Conservation (phyloP, 2,888 invertebrate genomes). For the Cryptus viduatorius region DNA sequence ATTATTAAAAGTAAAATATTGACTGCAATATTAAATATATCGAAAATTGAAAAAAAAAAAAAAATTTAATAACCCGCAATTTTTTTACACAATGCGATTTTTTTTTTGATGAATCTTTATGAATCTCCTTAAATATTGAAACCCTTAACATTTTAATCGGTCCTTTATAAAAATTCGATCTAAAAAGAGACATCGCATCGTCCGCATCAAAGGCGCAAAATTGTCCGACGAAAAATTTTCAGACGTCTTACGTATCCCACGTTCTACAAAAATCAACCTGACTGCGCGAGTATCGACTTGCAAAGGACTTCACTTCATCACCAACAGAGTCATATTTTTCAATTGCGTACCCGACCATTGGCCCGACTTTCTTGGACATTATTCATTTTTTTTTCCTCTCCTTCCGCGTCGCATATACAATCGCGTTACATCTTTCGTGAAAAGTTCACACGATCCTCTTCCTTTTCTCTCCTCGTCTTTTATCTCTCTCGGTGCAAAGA, state of each 20-base stretch:
- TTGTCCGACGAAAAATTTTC: background rate
- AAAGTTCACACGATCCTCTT: conserved; percentile 60
- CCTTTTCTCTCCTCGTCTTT: conserved; percentile 43
- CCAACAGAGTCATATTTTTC: conserved; percentile 20
- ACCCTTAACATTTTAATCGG: too few species aligned
- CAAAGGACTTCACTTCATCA: conserved; percentile 10
- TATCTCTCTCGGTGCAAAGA: conserved; percentile 61
- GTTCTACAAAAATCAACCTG: conserved; percentile 29
- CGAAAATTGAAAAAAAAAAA: too few species aligned
- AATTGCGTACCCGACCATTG: background rate
- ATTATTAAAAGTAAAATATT: too few species aligned
- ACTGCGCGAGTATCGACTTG: conserved; percentile 30
- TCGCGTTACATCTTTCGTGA: conserved; percentile 14
- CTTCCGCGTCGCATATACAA: background rate
- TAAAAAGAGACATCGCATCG: background rate
- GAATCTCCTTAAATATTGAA: too few species aligned
- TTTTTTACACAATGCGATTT: too few species aligned
- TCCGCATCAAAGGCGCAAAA: background rate
- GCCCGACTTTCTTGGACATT: background rate
- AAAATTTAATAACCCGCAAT: too few species aligned
- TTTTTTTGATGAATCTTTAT: too few species aligned
- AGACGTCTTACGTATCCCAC: conserved; percentile 33
- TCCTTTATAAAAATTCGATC: too few species aligned
- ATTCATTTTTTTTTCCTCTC: conserved; percentile 12
- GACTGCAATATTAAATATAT: too few species aligned